phyloP scores from a whole-genome alignment of 1,140 invertebrate genomes.

The Nasonia vitripennis region DNA sequence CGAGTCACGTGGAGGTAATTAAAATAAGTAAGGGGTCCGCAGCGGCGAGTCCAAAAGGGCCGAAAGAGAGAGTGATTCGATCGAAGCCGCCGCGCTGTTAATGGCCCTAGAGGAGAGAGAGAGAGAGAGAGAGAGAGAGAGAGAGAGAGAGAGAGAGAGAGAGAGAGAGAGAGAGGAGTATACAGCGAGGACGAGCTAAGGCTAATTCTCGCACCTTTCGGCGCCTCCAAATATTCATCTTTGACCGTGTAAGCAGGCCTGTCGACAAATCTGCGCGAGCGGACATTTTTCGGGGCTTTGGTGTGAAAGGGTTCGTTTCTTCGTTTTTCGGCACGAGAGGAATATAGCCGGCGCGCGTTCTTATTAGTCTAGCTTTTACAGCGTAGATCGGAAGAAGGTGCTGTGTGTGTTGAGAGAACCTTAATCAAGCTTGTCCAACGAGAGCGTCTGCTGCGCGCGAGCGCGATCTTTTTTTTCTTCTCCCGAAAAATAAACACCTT shows the following conservation, averaged over 20 bases:
- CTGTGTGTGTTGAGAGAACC: not conserved
- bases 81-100: slow-evolving; percentile 52
- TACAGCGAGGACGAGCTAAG: not conserved
- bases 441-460: no score
- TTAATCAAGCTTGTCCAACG: not conserved
- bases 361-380: not conserved
- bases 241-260: not conserved
- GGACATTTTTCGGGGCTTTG: not conserved
- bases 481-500: not conserved
- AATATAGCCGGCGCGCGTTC: not conserved
- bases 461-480: not conserved
- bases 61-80: slow-evolving; percentile 48
- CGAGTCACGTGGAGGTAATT: slow-evolving; percentile 74
- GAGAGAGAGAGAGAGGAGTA: not conserved
- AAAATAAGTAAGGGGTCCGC: slow-evolving; percentile 69
- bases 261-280: not conserved
- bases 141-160: not conserved
- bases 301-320: not conserved
- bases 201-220: slow-evolving; percentile 3
- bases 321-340: not conserved
- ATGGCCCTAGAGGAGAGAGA: not conserved
- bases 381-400: not conserved
- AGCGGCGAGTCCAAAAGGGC: slow-evolving; percentile 56
- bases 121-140: not conserved
- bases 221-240: not conserved